Evolutionary conservation across 2,797 vertebrate genomes (phyloP), one percentile per base, ranked within the genome.

Genomic region (Amniataba percoides): DNA sequence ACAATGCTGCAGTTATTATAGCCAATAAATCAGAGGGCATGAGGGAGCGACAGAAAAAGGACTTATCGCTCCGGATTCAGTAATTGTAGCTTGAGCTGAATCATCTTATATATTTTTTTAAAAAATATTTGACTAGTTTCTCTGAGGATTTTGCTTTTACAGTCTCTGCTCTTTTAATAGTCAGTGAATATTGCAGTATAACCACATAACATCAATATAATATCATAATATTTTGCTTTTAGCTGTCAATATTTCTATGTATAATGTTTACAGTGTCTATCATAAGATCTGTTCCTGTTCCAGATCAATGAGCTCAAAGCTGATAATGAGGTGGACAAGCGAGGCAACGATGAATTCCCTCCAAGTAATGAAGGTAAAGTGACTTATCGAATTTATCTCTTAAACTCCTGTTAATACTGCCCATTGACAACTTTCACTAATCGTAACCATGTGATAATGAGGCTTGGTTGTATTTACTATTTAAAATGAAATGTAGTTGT

Each of bases 231-330:
- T 3, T 34, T 13, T 58, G n/a, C 45, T 46, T 31, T 36, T 12
- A 31, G 16, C 21, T 23, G 1, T 11, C 10, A 1, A 42, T 45
- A 23, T 57, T 66, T 36, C 4, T 13, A 43, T 70, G 3, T 43
- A 3, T 52, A 25, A 25, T 78, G 46, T 80, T 53, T 49, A 39
- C 8, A 31, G 27, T 31, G 27, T 31, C 27, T 31, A 31, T 31
- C 27, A 13, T 18, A 23, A 53, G 14, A 7, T 80, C 3, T 81
- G 58, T 67, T 56, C 81, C 21, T 83, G 19, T 88, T 80, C 1
- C 77, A 94, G 93, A 87, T 93, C 27, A 40, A 51, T 60, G 52
- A 23, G 8, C 80, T 89, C 63, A 81, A 75, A 74, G 70, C 53
- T 7, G 66, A 78, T 7, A 9, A 16, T 12, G 71, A 75, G 2